Conservation (phyloP, 2,888 invertebrate genomes). For the Ametastegia equiseti region DNA sequence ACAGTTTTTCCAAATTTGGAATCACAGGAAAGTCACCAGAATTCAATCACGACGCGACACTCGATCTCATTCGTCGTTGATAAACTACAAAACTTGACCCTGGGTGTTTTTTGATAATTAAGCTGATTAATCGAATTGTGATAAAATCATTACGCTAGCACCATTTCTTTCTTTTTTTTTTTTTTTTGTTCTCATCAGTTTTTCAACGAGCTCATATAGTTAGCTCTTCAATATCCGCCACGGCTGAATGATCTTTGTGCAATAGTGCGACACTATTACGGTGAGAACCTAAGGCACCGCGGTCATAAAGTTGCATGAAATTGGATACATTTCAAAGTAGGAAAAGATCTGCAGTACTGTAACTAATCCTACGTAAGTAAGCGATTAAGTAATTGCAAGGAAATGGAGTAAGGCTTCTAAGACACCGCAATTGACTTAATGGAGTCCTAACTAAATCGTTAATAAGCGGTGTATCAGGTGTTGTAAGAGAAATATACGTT, state of each 20-base stretch:
- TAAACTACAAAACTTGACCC: no score
- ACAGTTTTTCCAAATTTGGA: no score
- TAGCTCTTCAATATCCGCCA: no score
- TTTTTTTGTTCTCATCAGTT: no score
- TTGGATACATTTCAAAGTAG: background rate
- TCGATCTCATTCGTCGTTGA: no score
- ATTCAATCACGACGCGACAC: no score
- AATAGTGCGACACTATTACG: background rate
- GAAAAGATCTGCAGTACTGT: background rate
- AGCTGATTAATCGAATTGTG: no score
- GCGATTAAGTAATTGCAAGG: background rate
- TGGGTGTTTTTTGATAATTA: no score
- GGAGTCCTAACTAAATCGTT: background rate
- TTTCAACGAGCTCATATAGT: no score
- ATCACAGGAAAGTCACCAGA: no score
- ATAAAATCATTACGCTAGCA: no score
- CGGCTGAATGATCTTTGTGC: background rate
- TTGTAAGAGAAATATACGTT: background rate
- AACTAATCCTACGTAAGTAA: background rate
- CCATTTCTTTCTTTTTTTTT: no score
- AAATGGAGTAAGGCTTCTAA: background rate
- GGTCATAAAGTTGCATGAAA: background rate
- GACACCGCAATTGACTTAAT: conserved; percentile 1
- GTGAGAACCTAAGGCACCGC: background rate
- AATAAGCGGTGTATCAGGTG: background rate